Evolutionary conservation across 1,140 invertebrate genomes (phyloP).

Genomic region (Brachionus asplanchnoidis): DNA sequence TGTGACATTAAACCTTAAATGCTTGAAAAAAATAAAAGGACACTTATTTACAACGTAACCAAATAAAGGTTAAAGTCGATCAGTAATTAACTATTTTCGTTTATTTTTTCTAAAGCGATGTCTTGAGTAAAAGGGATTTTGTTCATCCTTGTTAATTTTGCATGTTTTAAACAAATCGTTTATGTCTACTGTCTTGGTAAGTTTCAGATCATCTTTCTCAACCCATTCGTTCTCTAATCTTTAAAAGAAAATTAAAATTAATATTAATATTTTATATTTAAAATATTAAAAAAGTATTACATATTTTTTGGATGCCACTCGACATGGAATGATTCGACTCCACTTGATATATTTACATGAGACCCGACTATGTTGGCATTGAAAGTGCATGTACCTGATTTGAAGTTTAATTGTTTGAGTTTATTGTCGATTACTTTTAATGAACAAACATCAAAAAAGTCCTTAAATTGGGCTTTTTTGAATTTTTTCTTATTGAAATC

Average conservation of each 20-base stretch:
- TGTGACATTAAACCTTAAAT: background rate
- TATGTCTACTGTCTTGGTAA: background rate
- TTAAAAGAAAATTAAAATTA: background rate
- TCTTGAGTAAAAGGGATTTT: background rate
- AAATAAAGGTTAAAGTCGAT: background rate
- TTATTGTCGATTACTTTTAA: background rate
- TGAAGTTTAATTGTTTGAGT: background rate
- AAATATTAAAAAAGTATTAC: background rate
- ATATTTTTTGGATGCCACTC: slow-evolving; percentile 24
- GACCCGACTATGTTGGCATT: slow-evolving; percentile 14
- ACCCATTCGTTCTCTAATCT: slow-evolving; percentile 16
- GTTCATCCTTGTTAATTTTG: background rate
- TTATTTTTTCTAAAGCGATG: slow-evolving; percentile 20
- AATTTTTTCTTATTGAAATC: slow-evolving; percentile 31
- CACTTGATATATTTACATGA: background rate
- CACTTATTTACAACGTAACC: background rate
- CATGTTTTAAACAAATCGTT: background rate
- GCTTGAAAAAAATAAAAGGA: background rate
- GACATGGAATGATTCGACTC: background rate
- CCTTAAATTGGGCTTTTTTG: slow-evolving; percentile 36
- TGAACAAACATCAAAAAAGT: slow-evolving; percentile 13
- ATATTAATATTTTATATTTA: background rate
- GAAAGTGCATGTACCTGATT: slow-evolving; percentile 11
- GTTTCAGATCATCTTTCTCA: background rate
- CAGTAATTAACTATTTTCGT: background rate